Evolutionary conservation across 2,797 vertebrate species (phyloP), one percentile per base, ranked within the genome.

Genomic region (Podarcis lilfordi): DNA sequence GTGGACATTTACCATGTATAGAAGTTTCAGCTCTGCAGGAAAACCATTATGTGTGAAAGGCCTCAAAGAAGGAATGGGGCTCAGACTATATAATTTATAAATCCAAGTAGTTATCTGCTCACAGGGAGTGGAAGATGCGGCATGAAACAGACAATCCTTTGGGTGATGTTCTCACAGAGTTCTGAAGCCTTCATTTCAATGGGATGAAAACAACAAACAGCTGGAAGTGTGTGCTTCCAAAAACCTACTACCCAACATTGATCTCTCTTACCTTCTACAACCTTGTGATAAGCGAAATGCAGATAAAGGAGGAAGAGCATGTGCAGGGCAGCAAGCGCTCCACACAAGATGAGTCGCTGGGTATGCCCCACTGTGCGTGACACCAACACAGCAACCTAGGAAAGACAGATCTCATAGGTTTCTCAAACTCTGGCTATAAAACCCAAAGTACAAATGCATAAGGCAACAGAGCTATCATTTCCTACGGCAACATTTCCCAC

Each of bases 241-340:
- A 43, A 78, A 3, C 29, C 1, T 45, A 17, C 2, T 29, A 1
- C 1, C 64, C 23, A 45, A 1, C 15, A 45, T 37, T 82, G 10
- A 15, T 2, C 74, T 85, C 88, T 79, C 96, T 97, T 95, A 99
- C 99, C 99, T 97, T 99, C 98, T 10, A 99, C 96, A n/a, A 99
- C 98, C 92, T 97, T 98, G 97, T 99, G 99, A 96, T 99, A 99
- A 92, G 98, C 97, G 89, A 99, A 99, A 96, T 99, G 99, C 93
- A 99, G 97, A 94, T 99, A 99, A 61, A 99, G 98, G 92, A 99
- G 97, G 95, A 99, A 99, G 72, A 99, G 97, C 98, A 99, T 99
- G 94, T 99, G 99, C 78, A 99, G 97, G 32, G 97, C 95, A 1
- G 98, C 95, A 82, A 99, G 95, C 0, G 97, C 97, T 80, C 98